Evolutionary conservation across 2,888 invertebrate genomes (phyloP), one percentile per base, ranked within the genome.

Genomic region (Tetragonisca angustula): DNA sequence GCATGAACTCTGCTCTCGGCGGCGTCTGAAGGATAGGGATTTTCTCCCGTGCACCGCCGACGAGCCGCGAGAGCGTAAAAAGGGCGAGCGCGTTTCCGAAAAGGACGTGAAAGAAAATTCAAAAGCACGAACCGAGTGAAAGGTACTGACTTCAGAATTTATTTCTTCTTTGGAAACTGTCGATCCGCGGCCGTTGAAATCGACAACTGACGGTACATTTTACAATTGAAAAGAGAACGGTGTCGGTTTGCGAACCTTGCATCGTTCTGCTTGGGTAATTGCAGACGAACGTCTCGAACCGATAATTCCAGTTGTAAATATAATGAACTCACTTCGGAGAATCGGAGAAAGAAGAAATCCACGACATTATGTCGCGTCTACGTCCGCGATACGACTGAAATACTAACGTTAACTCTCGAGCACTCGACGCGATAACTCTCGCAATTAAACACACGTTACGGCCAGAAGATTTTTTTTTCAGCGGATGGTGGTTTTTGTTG

Each of bases 401-500:
- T 62, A 78, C 70, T 65, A 75, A 85, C 70, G 77, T 77, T 49
- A 43, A 43, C 43, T 9, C 36, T 65, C 69, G 71, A 32, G 36
- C 68, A 4, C 32, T 49, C 64, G 13, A 43, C 69, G 85, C 72
- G 75, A 84, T 86, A 85, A 83, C 81, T 86, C 83, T 86, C 73
- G 73, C 84, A 83, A 89, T 90, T 87, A 87, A 90, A 88, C 80
- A 67, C 65, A 81, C 79, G 78, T 83, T 83, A 80, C 56, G 71
- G 36, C 6, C 49, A 62, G 62, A 54, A 71, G 56, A 68, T 76
- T 82, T 79, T 78, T 82, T 79, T 78, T 78, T 64, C 72, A 81
- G 50, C 78, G 68, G 19, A 5, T 43, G 65, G 43, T 52, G 62
- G 64, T 86, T 81, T 75, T 71, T 81, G 79, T 76, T 76, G 64